Percentiles rank a stretch among this genome's conserved stretches.
phyloP scores from a whole-genome alignment of 2,113 vertebrate genomes.

The Corydoras sp. region DNA sequence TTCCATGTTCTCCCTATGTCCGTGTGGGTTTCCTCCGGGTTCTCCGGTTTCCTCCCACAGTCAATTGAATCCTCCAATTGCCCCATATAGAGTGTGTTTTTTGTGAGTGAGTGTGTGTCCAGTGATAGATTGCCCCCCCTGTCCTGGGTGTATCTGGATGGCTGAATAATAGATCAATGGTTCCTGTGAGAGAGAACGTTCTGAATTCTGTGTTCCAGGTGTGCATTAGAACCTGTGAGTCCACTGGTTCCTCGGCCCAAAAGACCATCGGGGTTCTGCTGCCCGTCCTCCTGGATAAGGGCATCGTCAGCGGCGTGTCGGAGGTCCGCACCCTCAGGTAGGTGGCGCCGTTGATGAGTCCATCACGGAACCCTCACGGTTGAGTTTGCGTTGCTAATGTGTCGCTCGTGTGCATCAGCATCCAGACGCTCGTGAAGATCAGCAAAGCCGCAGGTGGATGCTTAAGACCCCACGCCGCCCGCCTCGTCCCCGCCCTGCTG shows the following conservation, averaged over 20 bases:
- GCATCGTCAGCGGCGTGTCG: slow-evolving; percentile 86
- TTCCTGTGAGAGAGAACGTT: too few relatives aligned
- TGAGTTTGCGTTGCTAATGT: not conserved
- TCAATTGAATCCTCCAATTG: too few relatives aligned
- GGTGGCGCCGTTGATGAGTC: not conserved
- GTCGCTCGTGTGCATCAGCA: slow-evolving; percentile 59
- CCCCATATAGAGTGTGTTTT: too few relatives aligned
- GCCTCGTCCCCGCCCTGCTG: slow-evolving; percentile 86
- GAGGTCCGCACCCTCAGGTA: slow-evolving; percentile 95
- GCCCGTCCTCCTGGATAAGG: slow-evolving; percentile 92
- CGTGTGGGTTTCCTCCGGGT: too few relatives aligned
- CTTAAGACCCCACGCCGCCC: slow-evolving; percentile 87
- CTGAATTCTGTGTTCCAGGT: slow-evolving; percentile 62
- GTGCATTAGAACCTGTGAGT: slow-evolving; percentile 93
- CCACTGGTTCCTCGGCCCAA: slow-evolving; percentile 81
- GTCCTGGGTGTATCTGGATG: too few relatives aligned
- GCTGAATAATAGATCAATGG: too few relatives aligned
- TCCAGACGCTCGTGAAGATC: slow-evolving; percentile 96
- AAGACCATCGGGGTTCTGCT: slow-evolving; percentile 80
- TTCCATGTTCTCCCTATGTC: too few relatives aligned
- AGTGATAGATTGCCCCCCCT: too few relatives aligned
- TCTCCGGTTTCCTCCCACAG: too few relatives aligned
- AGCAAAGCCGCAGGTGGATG: slow-evolving; percentile 90
- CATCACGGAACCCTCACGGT: too few relatives aligned
- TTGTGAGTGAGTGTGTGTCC: too few relatives aligned